Evolutionary conservation across 2,888 invertebrate species (phyloP), one percentile per base, ranked within the genome.

Genomic region (Teleogryllus oceanicus): DNA sequence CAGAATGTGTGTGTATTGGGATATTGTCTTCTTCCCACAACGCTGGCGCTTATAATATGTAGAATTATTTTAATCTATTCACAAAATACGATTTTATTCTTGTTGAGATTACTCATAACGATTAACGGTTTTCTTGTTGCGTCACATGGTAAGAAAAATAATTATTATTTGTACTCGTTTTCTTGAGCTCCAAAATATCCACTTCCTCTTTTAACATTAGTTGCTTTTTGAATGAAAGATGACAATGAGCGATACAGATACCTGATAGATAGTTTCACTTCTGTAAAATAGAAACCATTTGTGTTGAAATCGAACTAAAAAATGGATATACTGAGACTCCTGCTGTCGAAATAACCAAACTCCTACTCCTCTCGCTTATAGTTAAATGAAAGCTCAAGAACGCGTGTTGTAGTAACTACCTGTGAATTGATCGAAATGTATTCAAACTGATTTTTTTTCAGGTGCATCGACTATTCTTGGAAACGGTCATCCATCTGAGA

Each of bases 1-100:
- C 99, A 99, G 89, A 97, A 97, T 82, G 95, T 99, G 18, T 99
- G 99, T 87, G 98, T 99, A 75, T 89, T 99, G 84, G 99, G 99
- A 77, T 99, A 99, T 89, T 99, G 99, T 86, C 90, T 99, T 83
- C 91, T 98, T 82, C 98, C 99, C 0, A 93, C 96, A 80, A 93
- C 96, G 74, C 88, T 97, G 80, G 90, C 98, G 84, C 89, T 98
- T 82, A 91, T 97, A 80, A 85, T 95, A 4, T 98, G 98, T 86
- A 90, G 95, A 83, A 88, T 97, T 80, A 92, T 98, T 84, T 89
- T 97, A 37, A 37, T 37, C 37, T 37, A 37, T 37, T 37, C 37
- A 37, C 37, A 37, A 37, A 37, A 37, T 37, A 37, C 8, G 8
- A 37, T 37, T 37, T 8, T 37, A 37, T 37, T 37, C 37, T 37